Base-by-base conservation (phyloP, 2,797 vertebrate species). In the Odontamblyopus rebecca region DNA sequence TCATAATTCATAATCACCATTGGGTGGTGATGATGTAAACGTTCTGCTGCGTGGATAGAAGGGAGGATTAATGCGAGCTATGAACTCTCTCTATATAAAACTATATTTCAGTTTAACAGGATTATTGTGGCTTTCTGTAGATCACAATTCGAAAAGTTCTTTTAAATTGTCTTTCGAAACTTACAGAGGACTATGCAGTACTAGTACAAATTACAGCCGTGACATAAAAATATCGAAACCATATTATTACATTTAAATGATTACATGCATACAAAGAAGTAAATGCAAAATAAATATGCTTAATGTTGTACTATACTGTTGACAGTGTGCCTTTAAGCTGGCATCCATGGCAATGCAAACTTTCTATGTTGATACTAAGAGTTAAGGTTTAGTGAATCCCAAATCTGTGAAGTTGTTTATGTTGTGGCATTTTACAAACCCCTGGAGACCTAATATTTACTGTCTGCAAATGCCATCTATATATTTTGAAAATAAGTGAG, bases 91-190 rank as follows among this genome's bases (percentile, higher is more conserved):
- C 64, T 71, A 69, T 67, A 77, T 67, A 60, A 76, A 78, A 53
- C 67, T 69, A 72, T 84, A 88, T 86, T 86, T 87, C 82, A 83
- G 60, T 85, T 88, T 82, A 84, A 87, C 73, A 78, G 78, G 80
- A 89, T 90, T 89, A 89, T 68, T 72, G 74, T 83, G 69, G 68
- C 77, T 67, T 75, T 68, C 61, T 78, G 67, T 70, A 68, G 63
- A 77, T 73, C 67, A 27, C 26, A 66, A 29, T 66, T 66, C 41
- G 6, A 18, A 50, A 63, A 63, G 9, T 15, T 63, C 4, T 44
- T 23, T 38, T 61, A 18, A 35, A 23, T 15, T 1, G 59, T 30
- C 12, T 60, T 13, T 32, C 8, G 3, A 16, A 61, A 61, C 16
- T 61, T 61, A 35, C 32, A 35, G 32, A 35, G 32, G 35, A 9